These are phyloP conservation scores for Collichthys lucidus DNA, from an alignment of 2,113 vertebrate species.

Conservation along the genomic window DNA sequence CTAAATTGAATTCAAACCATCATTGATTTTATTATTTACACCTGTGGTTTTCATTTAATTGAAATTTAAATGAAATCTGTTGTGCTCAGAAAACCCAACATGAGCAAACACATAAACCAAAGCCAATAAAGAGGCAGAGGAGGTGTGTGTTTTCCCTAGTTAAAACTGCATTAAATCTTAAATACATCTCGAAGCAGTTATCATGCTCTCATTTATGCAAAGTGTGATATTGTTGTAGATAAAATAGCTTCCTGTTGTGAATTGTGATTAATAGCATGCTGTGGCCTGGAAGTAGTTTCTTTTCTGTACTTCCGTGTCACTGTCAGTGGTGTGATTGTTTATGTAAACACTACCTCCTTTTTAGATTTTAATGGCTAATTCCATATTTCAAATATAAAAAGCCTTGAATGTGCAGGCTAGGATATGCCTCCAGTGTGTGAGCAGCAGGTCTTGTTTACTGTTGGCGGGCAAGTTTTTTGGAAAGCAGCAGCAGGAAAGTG, in stretches of 20 bases:
- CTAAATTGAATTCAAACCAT: too few species aligned
- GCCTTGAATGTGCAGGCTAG: not conserved
- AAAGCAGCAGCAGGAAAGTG: slow-evolving; percentile 4
- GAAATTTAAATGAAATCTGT: not conserved
- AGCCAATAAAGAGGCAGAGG: not conserved
- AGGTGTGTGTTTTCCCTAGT: not conserved
- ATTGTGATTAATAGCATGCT: slow-evolving; percentile 1
- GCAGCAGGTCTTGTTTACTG: slow-evolving; percentile 42
- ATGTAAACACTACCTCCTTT: not conserved
- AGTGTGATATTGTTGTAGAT: not conserved
- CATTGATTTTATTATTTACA: too few species aligned
- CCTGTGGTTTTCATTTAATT: too few species aligned
- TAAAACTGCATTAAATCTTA: slow-evolving; percentile 1
- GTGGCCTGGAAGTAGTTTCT: not conserved
- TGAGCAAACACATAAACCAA: not conserved
- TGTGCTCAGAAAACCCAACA: not conserved
- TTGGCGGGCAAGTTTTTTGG: not conserved
- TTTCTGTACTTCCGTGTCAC: not conserved
- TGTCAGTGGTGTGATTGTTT: not conserved
- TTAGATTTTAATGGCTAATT: not conserved
- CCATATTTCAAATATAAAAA: slow-evolving; percentile 1
- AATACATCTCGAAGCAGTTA: not conserved
- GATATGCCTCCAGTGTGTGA: slow-evolving; percentile 15
- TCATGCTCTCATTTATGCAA: not conserved
- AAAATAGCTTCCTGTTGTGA: slow-evolving; percentile 8